Percentiles rank a stretch among this genome's conserved stretches.
phyloP scores from a whole-genome alignment of 92 coral and sea anemone species.

The Epizoanthus scotinus region DNA sequence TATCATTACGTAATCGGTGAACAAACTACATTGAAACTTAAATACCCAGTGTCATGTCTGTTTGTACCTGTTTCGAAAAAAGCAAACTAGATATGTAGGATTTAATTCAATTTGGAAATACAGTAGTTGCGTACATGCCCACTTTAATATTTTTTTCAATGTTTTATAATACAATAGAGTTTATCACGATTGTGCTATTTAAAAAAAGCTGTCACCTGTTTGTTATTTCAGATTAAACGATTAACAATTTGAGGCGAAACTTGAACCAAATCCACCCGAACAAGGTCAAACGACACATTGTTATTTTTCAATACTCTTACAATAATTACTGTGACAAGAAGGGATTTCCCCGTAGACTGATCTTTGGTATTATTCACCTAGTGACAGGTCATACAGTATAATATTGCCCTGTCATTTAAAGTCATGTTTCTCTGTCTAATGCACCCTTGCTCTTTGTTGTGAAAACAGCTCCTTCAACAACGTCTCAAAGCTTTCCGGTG shows the following conservation, averaged over 20 bases:
- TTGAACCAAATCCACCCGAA: neutral
- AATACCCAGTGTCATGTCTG: too few relatives aligned
- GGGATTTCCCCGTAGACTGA: neutral
- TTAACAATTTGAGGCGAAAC: neutral
- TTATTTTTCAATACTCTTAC: neutral
- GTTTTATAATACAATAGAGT: too few relatives aligned
- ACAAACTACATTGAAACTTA: too few relatives aligned
- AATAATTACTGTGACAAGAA: neutral
- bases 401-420: constrained; percentile 2
- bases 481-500: neutral
- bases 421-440: neutral
- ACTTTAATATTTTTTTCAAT: too few relatives aligned
- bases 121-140: too few relatives aligned
- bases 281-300: neutral
- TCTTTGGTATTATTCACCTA: neutral
- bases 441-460: neutral
- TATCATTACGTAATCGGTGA: neutral
- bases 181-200: too few relatives aligned
- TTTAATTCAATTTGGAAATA: too few relatives aligned
- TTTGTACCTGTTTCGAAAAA: too few relatives aligned
- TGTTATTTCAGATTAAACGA: too few relatives aligned
- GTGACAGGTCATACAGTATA: neutral
- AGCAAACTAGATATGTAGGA: too few relatives aligned
- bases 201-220: too few relatives aligned
- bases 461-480: neutral